These are phyloP conservation scores for Pandemis cinnamomeana DNA, from an alignment of 2,888 invertebrate species.

Conservation along the genomic window DNA sequence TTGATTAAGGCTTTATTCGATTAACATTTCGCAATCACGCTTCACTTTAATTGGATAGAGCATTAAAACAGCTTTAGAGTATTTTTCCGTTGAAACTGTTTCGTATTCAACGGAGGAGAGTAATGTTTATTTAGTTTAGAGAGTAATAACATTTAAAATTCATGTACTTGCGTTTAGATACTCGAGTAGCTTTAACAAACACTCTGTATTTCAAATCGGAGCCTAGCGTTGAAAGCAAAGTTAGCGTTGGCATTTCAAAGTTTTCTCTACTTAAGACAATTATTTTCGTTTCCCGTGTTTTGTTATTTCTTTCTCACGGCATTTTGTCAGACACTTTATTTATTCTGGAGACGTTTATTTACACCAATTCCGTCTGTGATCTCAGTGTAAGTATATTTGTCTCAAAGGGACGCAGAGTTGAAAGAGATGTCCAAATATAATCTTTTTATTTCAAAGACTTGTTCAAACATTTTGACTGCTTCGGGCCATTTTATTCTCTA, in stretches of 20 bases:
- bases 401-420: slow-evolving; percentile 5
- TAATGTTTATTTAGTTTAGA: slow-evolving; percentile 1
- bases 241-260: background rate
- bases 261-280: background rate
- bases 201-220: background rate
- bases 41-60: slow-evolving; percentile 10
- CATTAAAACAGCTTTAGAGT: slow-evolving; percentile 4
- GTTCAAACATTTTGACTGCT: background rate
- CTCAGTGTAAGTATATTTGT: slow-evolving; percentile 4
- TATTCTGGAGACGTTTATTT: slow-evolving; percentile 11
- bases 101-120: background rate
- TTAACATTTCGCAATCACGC: slow-evolving; percentile 28
- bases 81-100: background rate
- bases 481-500: background rate
- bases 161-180: background rate
- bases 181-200: background rate
- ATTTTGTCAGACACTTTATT: background rate
- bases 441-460: background rate
- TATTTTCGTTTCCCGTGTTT: background rate
- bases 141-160: background rate
- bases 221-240: background rate
- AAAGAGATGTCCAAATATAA: slow-evolving; percentile 5
- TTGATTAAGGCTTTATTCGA: slow-evolving; percentile 30
- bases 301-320: background rate
- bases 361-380: slow-evolving; percentile 1